Percentiles rank a stretch among this genome's conserved stretches.
Conservation (phyloP, 2,113 vertebrate species). For the Boulengeromyrus knoepffleri region DNA sequence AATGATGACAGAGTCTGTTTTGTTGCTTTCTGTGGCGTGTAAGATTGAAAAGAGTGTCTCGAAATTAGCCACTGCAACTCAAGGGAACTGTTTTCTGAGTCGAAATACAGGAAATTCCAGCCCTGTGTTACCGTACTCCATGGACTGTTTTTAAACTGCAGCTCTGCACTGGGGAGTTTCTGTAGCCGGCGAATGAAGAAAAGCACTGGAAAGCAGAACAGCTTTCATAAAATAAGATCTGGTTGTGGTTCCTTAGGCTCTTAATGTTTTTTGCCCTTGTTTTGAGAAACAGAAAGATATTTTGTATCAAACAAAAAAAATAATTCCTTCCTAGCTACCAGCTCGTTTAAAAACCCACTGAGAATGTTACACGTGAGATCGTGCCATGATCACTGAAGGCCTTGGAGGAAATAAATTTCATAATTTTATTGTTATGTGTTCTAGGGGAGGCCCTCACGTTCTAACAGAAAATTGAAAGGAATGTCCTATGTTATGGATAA, state of each 20-base stretch:
- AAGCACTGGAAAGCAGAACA: background rate
- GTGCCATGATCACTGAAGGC: background rate
- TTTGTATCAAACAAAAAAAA: background rate
- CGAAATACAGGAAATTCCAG: constrained; percentile 24
- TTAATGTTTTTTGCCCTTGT: background rate
- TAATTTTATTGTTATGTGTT: background rate
- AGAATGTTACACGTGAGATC: background rate
- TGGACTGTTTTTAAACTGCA: constrained; percentile 11
- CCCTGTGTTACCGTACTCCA: constrained; percentile 11
- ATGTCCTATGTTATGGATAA: background rate
- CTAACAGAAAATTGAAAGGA: background rate
- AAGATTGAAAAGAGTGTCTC: background rate
- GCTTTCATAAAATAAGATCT: background rate
- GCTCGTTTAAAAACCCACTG: background rate
- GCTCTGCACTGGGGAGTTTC: background rate
- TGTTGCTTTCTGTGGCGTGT: background rate
- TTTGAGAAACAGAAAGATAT: background rate
- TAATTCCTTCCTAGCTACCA: background rate
- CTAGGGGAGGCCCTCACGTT: background rate
- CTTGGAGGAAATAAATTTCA: background rate
- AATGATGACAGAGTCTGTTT: constrained; percentile 5
- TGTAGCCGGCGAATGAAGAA: background rate
- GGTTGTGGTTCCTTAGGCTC: background rate
- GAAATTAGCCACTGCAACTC: background rate
- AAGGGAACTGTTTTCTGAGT: background rate